phyloP scores from a whole-genome alignment of 2,797 vertebrate species.

The Adrianichthys oophorus region DNA sequence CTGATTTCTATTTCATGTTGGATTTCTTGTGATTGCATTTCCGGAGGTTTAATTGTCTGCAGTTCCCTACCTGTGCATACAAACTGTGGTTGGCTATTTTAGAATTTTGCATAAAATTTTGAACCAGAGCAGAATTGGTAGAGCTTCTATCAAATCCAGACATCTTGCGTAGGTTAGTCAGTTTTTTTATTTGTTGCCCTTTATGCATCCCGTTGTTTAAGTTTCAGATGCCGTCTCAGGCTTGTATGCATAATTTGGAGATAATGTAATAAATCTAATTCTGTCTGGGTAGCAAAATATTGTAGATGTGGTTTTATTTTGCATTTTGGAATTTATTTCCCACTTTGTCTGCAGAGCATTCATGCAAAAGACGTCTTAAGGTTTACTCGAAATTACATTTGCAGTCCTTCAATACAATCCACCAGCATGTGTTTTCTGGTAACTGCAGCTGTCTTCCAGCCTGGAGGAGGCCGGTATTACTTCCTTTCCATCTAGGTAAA shows the following conservation, averaged over 20 bases:
- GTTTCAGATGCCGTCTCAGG: too few species aligned
- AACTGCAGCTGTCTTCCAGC: background rate
- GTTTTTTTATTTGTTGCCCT: too few species aligned
- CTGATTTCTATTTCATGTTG: too few species aligned
- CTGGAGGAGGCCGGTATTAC: constrained; percentile 4
- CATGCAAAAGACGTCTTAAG: constrained; percentile 6
- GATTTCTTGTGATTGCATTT: too few species aligned
- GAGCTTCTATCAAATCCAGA: too few species aligned
- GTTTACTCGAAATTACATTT: constrained; percentile 12
- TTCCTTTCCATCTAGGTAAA: background rate
- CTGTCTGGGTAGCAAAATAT: constrained; percentile 1
- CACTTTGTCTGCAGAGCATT: background rate
- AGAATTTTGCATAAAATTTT: too few species aligned
- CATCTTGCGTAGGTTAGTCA: too few species aligned
- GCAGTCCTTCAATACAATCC: constrained; percentile 5
- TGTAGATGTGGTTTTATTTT: background rate
- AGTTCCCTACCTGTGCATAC: too few species aligned
- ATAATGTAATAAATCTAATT: constrained; percentile 1
- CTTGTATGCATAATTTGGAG: background rate
- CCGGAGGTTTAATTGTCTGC: too few species aligned
- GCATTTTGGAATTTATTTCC: background rate
- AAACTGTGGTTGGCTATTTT: too few species aligned
- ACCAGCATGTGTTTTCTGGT: background rate
- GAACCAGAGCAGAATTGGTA: too few species aligned
- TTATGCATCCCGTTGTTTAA: too few species aligned